Base-by-base conservation (phyloP, 2,113 vertebrate genomes). In the Xenus cinereus region DNA sequence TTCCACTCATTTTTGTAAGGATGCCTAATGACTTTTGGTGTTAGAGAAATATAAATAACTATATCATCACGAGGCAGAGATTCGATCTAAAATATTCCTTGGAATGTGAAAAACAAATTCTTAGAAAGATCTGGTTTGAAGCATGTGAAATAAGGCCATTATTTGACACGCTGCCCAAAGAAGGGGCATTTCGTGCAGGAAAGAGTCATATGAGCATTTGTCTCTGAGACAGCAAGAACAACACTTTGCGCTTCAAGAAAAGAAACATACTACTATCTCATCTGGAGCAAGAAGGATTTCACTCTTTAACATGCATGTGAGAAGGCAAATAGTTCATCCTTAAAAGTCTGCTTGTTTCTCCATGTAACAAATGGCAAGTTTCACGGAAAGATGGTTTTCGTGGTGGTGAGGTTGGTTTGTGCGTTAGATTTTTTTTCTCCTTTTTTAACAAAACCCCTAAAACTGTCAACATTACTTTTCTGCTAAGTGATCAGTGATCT, bases 21-120 rank as follows among this genome's bases (percentile, higher is more conserved):
- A 78, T 35, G 79, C 33, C 90, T 93, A 88, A 46, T 39, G 23
- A 48, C 35, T 78, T 95, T 56, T 68, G 33, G 43, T 83, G 33
- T 68, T 89, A n/a, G 35, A 88, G 43, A 92, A 89, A 78, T 60
- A 94, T 60, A 94, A 94, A 84, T 71, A 93, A 50, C 43, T 60
- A 0, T 32, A 94, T 48, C 48, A 84, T 17, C 60, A 72, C 2
- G 2, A 77, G 45, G 43, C 28, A 93, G 33, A 95, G 51, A 95
- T 77, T 56, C 80, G 41, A 90, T 46, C 59, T 75, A 54, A 93
- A 92, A 67, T 72, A 88, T 59, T 60, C 27, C 24, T 39, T 78
- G 85, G 67, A 95, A 92, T 48, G 63, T 50, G 53, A 85, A 74
- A 82, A 93, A 30, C n/a, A 91, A 19, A 67, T 94, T 93, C 67